These are phyloP conservation scores for Pogonocichla stellata DNA, from an alignment of 2,113 vertebrate species.

Conservation along the genomic window DNA sequence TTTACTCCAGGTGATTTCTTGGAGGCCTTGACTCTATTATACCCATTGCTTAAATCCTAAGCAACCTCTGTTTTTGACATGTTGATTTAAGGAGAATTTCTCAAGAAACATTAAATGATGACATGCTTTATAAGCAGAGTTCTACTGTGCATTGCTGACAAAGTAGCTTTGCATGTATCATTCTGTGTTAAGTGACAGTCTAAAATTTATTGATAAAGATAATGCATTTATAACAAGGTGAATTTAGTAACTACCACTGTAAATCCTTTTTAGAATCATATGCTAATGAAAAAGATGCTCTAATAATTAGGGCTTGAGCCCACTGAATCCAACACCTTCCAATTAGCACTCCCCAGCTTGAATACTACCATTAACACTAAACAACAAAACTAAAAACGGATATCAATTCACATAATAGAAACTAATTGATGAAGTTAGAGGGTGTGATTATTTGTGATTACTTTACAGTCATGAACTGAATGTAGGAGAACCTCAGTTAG, in stretches of 20 bases:
- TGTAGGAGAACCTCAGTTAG: slow-evolving; percentile 73
- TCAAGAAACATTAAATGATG: not conserved
- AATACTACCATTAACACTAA: slow-evolving; percentile 79
- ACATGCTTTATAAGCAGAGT: not conserved
- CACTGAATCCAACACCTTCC: slow-evolving; percentile 81
- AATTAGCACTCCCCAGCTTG: slow-evolving; percentile 83
- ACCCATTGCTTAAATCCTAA: not conserved
- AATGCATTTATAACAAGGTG: slow-evolving; percentile 53
- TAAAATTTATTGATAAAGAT: slow-evolving; percentile 45
- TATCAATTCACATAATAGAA: slow-evolving; percentile 82
- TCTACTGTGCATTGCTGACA: not conserved
- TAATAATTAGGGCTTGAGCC: slow-evolving; percentile 78
- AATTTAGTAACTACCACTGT: slow-evolving; percentile 57
- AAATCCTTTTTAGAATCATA: slow-evolving; percentile 67
- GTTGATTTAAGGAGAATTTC: not conserved
- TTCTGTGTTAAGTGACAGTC: not conserved
- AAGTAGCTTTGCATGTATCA: not conserved
- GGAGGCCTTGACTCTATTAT: not conserved
- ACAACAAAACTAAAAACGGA: slow-evolving; percentile 78
- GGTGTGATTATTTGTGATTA: slow-evolving; percentile 84
- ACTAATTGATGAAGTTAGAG: slow-evolving; percentile 86
- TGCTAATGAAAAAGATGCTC: slow-evolving; percentile 80
- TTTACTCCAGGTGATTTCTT: not conserved
- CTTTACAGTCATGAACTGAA: slow-evolving; percentile 77
- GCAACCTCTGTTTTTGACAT: not conserved